Percentiles rank a stretch among this genome's conserved stretches.
Conservation (phyloP, 2,797 vertebrate genomes). For the Gymnodraco acuticeps region DNA sequence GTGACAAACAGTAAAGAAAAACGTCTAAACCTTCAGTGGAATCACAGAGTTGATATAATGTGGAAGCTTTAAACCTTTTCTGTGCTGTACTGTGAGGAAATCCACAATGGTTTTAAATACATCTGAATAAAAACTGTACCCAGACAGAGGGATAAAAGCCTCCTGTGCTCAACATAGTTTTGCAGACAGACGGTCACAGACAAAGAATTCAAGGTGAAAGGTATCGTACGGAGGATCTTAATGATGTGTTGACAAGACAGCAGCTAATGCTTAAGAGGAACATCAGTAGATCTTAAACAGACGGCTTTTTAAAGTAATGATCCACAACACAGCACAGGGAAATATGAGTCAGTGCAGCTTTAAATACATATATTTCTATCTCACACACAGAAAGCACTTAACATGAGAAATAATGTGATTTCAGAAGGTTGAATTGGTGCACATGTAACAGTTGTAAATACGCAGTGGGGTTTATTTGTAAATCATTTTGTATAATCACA, state of each 20-base stretch:
- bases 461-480: too few relatives aligned
- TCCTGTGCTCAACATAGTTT: slow-evolving; percentile 54
- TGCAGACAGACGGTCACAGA: slow-evolving; percentile 54
- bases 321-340: slow-evolving; percentile 10
- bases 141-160: slow-evolving; percentile 63
- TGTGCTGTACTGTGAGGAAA: background rate
- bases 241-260: slow-evolving; percentile 82
- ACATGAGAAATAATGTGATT: background rate
- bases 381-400: background rate
- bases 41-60: background rate
- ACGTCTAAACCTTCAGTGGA: background rate
- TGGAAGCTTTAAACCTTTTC: background rate
- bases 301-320: slow-evolving; percentile 14
- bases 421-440: background rate
- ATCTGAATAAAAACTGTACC: slow-evolving; percentile 58
- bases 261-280: slow-evolving; percentile 57
- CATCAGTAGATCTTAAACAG: slow-evolving; percentile 39
- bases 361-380: background rate
- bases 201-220: slow-evolving; percentile 76
- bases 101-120: slow-evolving; percentile 23
- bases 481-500: too few relatives aligned
- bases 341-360: background rate
- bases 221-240: slow-evolving; percentile 79
- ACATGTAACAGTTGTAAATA: too few relatives aligned
- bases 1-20: background rate